Evolutionary conservation across 2,797 vertebrate genomes (phyloP), one percentile per base, ranked within the genome.

Genomic region (Lutjanus argentimaculatus): DNA sequence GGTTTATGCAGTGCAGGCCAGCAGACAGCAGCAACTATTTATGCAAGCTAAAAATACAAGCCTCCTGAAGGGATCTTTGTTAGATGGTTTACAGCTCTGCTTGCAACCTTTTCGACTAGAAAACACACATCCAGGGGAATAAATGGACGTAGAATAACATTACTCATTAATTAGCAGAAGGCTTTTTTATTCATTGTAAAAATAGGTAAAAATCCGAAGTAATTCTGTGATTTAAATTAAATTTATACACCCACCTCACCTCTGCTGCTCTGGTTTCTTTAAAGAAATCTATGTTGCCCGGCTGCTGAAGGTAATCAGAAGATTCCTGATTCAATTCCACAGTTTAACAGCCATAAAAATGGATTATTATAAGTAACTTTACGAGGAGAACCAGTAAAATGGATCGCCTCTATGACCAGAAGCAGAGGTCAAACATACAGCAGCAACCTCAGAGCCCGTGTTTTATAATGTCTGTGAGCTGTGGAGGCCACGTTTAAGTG

Each of bases 41-140:
- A 86, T 90, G 90, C 84, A 89, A 85, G 80, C 72, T 85, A 87
- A 85, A 91, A 90, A 83, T 87, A 89, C 68, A 67, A 82, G 75
- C 74, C 62, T 84, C 77, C 80, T 86, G 70, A 67, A 79, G 80
- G 70, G 70, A 63, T 62, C 40, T 82, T 74, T 73, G 76, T 65
- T 51, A 40, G 64, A 51, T 69, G 66, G 52, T 79, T 77, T 77
- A 40, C 59, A 62, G 62, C 58, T 75, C 67, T 22, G 53, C 67
- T 76, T 11, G 14, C 21, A 75, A 69, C 65, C 68, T 57, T 73
- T 83, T 52, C 16, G 63, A 67, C 72, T 55, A 42, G 58, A 82
- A 67, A 72, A 49, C 56, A 75, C 40, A 64, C 12, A 67, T 67
- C 65, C 43, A 43, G 52, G 57, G 16, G 17, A 57, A 49, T n/a